Evolutionary conservation across 1,140 invertebrate species (phyloP).

Genomic region (Arctopsyche grandis): DNA sequence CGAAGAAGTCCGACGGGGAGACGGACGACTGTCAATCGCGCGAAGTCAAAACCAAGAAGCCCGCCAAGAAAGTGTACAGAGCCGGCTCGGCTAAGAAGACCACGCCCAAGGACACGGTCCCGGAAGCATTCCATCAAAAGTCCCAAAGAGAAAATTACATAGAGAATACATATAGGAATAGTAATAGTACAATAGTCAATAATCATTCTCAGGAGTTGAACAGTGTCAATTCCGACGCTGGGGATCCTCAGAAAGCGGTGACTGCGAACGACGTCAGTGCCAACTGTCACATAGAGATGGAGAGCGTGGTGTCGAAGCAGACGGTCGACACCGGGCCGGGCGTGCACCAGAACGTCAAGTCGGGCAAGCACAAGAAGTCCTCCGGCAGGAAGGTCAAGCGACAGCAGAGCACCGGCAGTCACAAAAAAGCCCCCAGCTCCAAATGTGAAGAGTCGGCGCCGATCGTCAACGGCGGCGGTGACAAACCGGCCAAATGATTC

Average conservation of each 20-base stretch:
- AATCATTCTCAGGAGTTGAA: conserved; percentile 6
- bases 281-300: conserved; percentile 55
- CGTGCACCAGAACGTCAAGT: conserved; percentile 13
- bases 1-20: background rate
- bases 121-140: conserved; percentile 26
- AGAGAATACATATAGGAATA: background rate
- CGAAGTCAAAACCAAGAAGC: no score
- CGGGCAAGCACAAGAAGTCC: background rate
- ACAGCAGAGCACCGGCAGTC: background rate
- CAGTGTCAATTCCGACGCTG: background rate
- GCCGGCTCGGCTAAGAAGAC: conserved; percentile 57
- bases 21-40: background rate
- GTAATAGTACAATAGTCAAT: conserved; percentile 11
- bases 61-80: background rate
- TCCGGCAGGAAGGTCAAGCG: conserved; percentile 3
- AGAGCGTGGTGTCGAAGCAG: conserved; percentile 59
- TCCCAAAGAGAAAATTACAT: conserved; percentile 2
- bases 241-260: background rate
- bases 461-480: conserved; percentile 45
- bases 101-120: conserved; percentile 54
- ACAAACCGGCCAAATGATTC: conserved; percentile 65
- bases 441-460: background rate
- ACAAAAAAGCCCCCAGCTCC: background rate
- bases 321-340: conserved; percentile 51
- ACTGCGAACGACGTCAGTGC: background rate